Conservation (phyloP, 2,797 vertebrate species). For the Typhlichthys subterraneus region DNA sequence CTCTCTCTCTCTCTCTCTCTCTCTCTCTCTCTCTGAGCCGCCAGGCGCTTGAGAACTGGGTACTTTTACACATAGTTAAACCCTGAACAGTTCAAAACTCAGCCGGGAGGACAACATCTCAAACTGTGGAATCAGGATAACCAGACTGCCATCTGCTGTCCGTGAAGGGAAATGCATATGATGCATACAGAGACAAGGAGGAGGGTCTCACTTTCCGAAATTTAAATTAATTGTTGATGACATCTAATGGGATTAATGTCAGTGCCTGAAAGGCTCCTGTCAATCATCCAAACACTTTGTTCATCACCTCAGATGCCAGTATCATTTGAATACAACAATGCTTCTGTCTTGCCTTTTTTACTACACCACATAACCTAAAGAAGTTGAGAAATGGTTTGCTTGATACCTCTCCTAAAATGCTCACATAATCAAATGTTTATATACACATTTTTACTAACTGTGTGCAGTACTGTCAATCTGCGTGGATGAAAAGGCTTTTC, state of each 20-base stretch:
- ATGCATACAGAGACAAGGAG: conserved; percentile 8
- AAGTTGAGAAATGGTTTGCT: conserved; percentile 3
- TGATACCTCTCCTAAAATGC: conserved; percentile 22
- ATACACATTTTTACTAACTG: background rate
- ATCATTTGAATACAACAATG: conserved; percentile 60
- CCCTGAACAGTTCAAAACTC: conserved; percentile 71
- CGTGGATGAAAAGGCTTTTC: conserved; percentile 20
- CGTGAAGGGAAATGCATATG: conserved; percentile 5
- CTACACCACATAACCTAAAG: conserved; percentile 7
- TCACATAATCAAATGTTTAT: conserved; percentile 10
- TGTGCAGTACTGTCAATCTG: conserved; percentile 17
- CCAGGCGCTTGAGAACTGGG: conserved; percentile 70
- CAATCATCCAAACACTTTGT: conserved; percentile 58
- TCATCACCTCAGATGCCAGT: conserved; percentile 43
- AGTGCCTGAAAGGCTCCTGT: conserved; percentile 54
- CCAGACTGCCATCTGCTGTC: conserved; percentile 83
- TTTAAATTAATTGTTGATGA: conserved; percentile 61
- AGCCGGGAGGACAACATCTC: conserved; percentile 44
- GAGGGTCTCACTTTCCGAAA: conserved; percentile 39
- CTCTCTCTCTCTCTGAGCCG: conserved; percentile 38
- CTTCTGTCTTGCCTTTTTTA: conserved; percentile 21
- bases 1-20: conserved; percentile 16
- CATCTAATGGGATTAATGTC: conserved; percentile 65
- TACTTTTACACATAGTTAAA: conserved; percentile 80
- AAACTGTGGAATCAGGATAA: conserved; percentile 63